These are phyloP conservation scores for Papilio machaon DNA, from an alignment of 1,140 invertebrate genomes.

Conservation along the genomic window DNA sequence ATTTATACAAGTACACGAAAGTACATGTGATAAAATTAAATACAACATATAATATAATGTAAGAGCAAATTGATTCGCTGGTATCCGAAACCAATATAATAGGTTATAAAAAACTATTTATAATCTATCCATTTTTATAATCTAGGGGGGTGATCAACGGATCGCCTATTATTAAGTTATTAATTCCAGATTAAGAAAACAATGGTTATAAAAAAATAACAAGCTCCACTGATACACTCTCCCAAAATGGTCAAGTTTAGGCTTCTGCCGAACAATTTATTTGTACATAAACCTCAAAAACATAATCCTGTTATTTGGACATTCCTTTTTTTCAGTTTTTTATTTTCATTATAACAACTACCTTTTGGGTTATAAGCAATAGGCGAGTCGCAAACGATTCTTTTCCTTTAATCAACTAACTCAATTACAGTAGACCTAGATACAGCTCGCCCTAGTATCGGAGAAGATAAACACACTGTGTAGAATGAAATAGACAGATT, in stretches of 20 bases:
- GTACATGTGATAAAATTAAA: neutral
- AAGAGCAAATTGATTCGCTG: too few species aligned
- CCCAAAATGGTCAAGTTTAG: neutral
- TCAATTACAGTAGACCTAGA: conserved; percentile 17
- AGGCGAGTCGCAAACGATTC: neutral
- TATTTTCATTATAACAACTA: neutral
- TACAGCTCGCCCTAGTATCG: neutral
- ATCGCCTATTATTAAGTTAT: neutral
- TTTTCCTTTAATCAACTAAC: conserved; percentile 13
- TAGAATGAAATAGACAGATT: conserved; percentile 1
- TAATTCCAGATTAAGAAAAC: neutral
- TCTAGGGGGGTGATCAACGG: too few species aligned
- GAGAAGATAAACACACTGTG: neutral
- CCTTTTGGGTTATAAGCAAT: neutral
- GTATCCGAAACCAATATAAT: too few species aligned
- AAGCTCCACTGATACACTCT: too few species aligned
- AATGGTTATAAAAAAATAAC: neutral
- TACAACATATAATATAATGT: neutral
- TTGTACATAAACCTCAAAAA: neutral
- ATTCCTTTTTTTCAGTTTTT: neutral
- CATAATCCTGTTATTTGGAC: neutral
- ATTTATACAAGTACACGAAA: neutral
- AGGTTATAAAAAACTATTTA: too few species aligned
- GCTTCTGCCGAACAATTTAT: neutral
- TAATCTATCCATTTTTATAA: too few species aligned